phyloP scores from a whole-genome alignment of 2,113 vertebrate genomes.

The Butorides virescens region DNA sequence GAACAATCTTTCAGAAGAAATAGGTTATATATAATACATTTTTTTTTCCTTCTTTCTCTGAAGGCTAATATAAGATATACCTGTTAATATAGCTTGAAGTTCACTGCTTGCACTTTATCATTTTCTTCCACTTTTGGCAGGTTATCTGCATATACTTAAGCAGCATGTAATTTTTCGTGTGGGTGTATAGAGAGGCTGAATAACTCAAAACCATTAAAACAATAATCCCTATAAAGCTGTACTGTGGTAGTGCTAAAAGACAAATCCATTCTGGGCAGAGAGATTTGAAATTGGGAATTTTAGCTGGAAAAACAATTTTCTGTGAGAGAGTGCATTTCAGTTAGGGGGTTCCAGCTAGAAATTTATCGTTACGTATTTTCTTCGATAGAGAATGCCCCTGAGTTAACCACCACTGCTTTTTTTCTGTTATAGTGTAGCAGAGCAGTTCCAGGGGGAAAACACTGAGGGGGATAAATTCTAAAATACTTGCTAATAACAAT shows the following conservation, averaged over 20 bases:
- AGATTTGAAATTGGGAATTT: not conserved
- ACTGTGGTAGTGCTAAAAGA: not conserved
- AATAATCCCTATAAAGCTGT: not conserved
- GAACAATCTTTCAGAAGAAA: not conserved
- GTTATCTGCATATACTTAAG: not conserved
- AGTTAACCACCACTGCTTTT: not conserved
- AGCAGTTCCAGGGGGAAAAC: not conserved
- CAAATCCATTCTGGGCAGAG: not conserved
- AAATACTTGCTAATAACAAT: not conserved
- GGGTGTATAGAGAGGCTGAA: not conserved
- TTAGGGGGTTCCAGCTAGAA: not conserved
- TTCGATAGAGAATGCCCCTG: not conserved
- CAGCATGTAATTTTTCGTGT: not conserved
- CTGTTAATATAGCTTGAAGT: not conserved
- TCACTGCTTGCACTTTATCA: not conserved
- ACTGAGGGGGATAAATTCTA: not conserved
- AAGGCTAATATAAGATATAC: not conserved
- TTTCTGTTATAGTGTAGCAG: not conserved
- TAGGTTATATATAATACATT: not conserved
- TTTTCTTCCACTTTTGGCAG: not conserved
- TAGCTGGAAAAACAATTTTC: not conserved
- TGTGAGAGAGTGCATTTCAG: not conserved
- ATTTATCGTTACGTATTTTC: fast-evolving
- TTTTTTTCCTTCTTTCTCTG: not conserved
- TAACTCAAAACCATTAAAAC: not conserved